phyloP scores from a whole-genome alignment of 1,140 invertebrate species.

The Parapsyche elsis region DNA sequence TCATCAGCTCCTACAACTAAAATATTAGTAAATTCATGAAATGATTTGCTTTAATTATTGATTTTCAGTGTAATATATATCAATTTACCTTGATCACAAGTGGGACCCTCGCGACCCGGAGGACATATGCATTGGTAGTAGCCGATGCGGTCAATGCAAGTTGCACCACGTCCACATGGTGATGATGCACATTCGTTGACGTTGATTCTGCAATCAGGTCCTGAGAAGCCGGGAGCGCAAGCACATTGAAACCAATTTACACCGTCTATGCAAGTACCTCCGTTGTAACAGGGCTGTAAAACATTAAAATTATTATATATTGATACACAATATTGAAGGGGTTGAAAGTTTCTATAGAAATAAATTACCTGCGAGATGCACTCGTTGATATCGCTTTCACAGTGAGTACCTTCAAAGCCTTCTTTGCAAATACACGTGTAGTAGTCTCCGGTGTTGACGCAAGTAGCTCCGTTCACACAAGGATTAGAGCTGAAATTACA shows the following conservation, averaged over 20 bases:
- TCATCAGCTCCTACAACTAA: constrained; percentile 47
- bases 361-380: constrained; percentile 63
- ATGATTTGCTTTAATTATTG: background rate
- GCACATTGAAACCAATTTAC: constrained; percentile 81
- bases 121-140: constrained; percentile 86
- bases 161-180: constrained; percentile 87
- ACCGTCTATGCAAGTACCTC: constrained; percentile 83
- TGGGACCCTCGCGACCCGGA: constrained; percentile 76
- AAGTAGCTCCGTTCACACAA: constrained; percentile 81
- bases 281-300: constrained; percentile 76
- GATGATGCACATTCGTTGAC: constrained; percentile 82
- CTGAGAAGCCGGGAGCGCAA: constrained; percentile 82
- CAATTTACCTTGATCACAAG: constrained; percentile 71
- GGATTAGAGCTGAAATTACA: constrained; percentile 65
- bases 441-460: constrained; percentile 77
- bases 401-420: constrained; percentile 73
- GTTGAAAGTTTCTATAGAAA: background rate
- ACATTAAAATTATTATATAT: constrained; percentile 1
- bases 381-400: constrained; percentile 75
- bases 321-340: background rate
- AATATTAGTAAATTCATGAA: background rate
- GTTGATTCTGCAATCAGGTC: constrained; percentile 79
- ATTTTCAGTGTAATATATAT: background rate
- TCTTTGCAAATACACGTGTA: constrained; percentile 77
- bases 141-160: constrained; percentile 81